A percentile compares a stretch with the other conserved stretches of the same genome.
phyloP scores from a whole-genome alignment of 2,113 vertebrate genomes.

The Lampris incognitus region DNA sequence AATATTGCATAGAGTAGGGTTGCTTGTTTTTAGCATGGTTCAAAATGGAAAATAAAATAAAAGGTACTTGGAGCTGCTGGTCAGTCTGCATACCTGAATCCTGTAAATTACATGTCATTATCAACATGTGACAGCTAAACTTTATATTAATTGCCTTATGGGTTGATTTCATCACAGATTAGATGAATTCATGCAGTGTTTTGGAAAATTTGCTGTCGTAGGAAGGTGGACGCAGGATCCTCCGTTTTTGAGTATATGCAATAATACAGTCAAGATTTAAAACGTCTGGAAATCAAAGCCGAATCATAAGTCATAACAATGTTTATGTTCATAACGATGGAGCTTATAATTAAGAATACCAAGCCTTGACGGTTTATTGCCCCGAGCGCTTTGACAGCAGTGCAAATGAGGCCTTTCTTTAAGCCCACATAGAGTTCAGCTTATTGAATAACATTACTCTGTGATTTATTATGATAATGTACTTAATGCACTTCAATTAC shows the following conservation, averaged over 20 bases:
- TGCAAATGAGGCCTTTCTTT: constrained; percentile 28
- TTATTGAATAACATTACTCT: constrained; percentile 50
- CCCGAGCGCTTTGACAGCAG: constrained; percentile 2
- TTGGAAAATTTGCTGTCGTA: constrained; percentile 36
- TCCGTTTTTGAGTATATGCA: constrained; percentile 30
- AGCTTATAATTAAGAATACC: constrained; percentile 9
- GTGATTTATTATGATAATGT: constrained; percentile 53
- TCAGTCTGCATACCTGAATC: constrained; percentile 75
- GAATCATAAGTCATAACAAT: constrained; percentile 13
- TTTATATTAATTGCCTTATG: constrained; percentile 42
- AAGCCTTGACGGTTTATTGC: not conserved
- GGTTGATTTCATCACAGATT: constrained; percentile 52
- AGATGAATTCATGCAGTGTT: constrained; percentile 51
- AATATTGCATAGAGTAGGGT: constrained; percentile 44
- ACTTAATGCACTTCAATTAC: constrained; percentile 60
- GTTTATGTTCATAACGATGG: constrained; percentile 27
- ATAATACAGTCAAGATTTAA: constrained; percentile 28
- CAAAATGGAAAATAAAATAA: constrained; percentile 49
- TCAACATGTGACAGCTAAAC: constrained; percentile 37
- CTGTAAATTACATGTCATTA: constrained; percentile 63
- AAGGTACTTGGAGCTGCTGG: constrained; percentile 82
- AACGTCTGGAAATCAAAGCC: constrained; percentile 45
- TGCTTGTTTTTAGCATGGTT: constrained; percentile 53
- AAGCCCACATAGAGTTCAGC: constrained; percentile 5
- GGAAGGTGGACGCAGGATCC: constrained; percentile 33